phyloP scores from a whole-genome alignment of 2,113 vertebrate genomes.

The Psammodynastes pulverulentus region DNA sequence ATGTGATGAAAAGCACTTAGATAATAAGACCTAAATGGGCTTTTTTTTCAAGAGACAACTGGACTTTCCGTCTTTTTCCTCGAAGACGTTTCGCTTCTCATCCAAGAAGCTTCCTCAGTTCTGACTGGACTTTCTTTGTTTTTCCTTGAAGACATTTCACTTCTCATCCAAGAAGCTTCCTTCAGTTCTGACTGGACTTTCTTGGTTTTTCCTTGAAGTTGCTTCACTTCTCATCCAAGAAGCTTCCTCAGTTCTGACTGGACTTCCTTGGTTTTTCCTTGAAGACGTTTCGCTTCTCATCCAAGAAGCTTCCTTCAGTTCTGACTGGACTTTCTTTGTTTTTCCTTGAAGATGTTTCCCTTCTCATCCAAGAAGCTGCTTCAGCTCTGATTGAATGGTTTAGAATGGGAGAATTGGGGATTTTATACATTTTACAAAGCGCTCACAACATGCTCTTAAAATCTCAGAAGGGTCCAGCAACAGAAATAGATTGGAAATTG shows the following conservation, averaged over 20 bases:
- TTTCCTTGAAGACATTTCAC: too few relatives aligned
- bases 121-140: background rate
- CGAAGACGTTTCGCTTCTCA: too few relatives aligned
- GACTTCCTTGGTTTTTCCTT: too few relatives aligned
- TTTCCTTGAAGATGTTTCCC: too few relatives aligned
- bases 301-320: too few relatives aligned
- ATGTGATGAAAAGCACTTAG: conserved; percentile 30
- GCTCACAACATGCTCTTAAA: background rate
- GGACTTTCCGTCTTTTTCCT: too few relatives aligned
- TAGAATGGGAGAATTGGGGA: background rate
- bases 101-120: background rate
- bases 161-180: too few relatives aligned
- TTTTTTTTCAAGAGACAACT: background rate
- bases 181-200: background rate
- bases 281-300: too few relatives aligned
- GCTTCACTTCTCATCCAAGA: too few relatives aligned
- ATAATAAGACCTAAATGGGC: conserved; percentile 27
- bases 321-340: too few relatives aligned
- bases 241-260: too few relatives aligned
- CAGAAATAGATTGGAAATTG: background rate
- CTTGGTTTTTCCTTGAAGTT: too few relatives aligned
- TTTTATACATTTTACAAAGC: background rate
- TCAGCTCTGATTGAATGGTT: background rate
- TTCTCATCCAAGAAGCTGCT: background rate
- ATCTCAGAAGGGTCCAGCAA: background rate